Conservation (phyloP, 2,888 invertebrate genomes). For the Sesia bembeciformis region DNA sequence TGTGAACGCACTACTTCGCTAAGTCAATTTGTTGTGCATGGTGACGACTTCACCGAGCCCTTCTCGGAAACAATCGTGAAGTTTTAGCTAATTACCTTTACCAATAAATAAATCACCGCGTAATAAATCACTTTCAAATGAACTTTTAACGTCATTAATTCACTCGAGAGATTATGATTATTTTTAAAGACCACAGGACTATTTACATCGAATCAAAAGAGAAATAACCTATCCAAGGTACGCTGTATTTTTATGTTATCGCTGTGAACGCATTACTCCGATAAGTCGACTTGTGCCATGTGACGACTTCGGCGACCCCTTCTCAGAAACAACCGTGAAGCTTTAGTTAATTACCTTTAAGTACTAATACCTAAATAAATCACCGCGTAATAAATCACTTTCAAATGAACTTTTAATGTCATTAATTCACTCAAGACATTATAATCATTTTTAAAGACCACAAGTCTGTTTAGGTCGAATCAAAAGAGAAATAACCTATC, state of each 20-base stretch:
- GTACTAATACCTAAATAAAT: not conserved
- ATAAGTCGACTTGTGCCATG: conserved; percentile 58
- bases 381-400: not conserved
- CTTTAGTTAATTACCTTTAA: conserved; percentile 32
- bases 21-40: conserved; percentile 56
- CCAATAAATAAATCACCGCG: not conserved
- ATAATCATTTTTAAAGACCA: too few species aligned
- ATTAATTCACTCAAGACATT: too few species aligned
- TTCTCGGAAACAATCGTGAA: conserved; percentile 45
- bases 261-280: conserved; percentile 51
- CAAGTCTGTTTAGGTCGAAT: too few species aligned
- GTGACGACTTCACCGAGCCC: conserved; percentile 34
- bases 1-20: conserved; percentile 53
- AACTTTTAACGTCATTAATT: too few species aligned
- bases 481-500: too few species aligned
- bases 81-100: conserved; percentile 34
- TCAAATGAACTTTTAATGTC: too few species aligned
- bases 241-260: conserved; percentile 68
- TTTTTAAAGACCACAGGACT: too few species aligned
- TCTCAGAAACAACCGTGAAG: conserved; percentile 43
- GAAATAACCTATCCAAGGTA: conserved; percentile 13
- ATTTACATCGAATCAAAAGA: too few species aligned
- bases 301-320: conserved; percentile 36
- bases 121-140: too few species aligned
- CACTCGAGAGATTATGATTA: too few species aligned